These are phyloP conservation scores for Leptinotarsa rubiginosa DNA, from an alignment of 2,888 invertebrate species.

Conservation along the genomic window DNA sequence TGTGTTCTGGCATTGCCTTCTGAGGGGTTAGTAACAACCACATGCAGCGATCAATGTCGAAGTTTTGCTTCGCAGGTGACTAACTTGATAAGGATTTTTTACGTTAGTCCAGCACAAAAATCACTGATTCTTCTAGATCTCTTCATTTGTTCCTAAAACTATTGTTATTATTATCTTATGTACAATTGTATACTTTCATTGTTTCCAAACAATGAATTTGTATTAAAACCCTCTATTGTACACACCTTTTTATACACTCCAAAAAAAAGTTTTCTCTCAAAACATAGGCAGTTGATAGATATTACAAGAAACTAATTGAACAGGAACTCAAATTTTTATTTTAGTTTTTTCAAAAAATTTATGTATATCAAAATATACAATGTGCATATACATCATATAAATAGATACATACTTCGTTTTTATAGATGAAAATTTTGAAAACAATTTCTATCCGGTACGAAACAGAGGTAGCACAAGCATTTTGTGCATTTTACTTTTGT, in stretches of 20 bases:
- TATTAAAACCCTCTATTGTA: background rate
- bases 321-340: constrained; percentile 10
- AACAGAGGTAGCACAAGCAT: background rate
- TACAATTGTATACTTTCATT: no score
- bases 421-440: constrained; percentile 1
- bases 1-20: no score
- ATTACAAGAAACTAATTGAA: constrained; percentile 1
- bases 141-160: no score
- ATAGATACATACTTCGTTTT: constrained; percentile 1
- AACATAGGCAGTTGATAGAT: constrained; percentile 14
- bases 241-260: background rate
- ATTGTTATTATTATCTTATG: no score
- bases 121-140: no score
- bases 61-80: no score
- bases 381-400: constrained; percentile 7
- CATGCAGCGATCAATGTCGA: no score
- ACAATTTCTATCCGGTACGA: constrained; percentile 1
- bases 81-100: no score
- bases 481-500: background rate
- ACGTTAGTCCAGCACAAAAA: no score
- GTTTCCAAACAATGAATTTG: no score
- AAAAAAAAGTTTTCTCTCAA: constrained; percentile 5
- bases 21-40: no score
- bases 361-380: constrained; percentile 6
- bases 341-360: constrained; percentile 11